phyloP scores from a whole-genome alignment of 1,140 invertebrate species.

The Drosophila ambigua region DNA sequence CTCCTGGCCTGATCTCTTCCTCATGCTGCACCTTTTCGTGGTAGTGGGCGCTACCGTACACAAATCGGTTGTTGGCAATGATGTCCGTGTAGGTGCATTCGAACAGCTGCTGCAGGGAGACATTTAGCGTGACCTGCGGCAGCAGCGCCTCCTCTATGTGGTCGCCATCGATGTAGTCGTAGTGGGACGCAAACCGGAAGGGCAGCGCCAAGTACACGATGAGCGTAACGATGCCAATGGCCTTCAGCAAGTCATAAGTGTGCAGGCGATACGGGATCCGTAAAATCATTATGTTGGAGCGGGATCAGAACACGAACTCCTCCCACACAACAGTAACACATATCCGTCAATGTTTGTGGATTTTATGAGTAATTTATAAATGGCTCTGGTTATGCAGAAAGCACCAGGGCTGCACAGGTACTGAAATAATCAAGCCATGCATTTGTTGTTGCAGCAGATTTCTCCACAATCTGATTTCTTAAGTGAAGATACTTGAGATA shows the following conservation, averaged over 20 bases:
- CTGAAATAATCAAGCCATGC: too few species aligned
- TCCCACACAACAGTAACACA: too few species aligned
- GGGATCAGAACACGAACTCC: constrained; percentile 1
- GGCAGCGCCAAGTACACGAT: constrained; percentile 71
- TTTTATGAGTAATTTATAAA: too few species aligned
- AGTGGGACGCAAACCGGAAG: constrained; percentile 77
- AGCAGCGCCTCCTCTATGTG: constrained; percentile 60
- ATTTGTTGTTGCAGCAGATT: too few species aligned
- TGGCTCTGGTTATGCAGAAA: too few species aligned
- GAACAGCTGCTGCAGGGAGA: constrained; percentile 54
- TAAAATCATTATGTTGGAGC: constrained; percentile 57
- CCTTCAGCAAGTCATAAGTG: constrained; percentile 55
- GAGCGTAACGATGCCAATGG: constrained; percentile 48
- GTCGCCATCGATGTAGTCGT: constrained; percentile 65
- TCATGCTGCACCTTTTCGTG: constrained; percentile 51
- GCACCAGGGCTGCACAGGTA: too few species aligned
- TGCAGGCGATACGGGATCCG: constrained; percentile 61
- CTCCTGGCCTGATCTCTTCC: constrained; percentile 66
- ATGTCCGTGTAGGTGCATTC: constrained; percentile 75
- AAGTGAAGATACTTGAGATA: too few species aligned
- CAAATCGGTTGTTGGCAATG: constrained; percentile 62
- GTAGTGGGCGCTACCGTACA: constrained; percentile 61
- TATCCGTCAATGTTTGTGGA: too few species aligned
- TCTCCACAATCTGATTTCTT: too few species aligned
- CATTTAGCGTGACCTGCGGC: constrained; percentile 60